phyloP scores from a whole-genome alignment of 2,113 vertebrate species.

The Malurus elegans region DNA sequence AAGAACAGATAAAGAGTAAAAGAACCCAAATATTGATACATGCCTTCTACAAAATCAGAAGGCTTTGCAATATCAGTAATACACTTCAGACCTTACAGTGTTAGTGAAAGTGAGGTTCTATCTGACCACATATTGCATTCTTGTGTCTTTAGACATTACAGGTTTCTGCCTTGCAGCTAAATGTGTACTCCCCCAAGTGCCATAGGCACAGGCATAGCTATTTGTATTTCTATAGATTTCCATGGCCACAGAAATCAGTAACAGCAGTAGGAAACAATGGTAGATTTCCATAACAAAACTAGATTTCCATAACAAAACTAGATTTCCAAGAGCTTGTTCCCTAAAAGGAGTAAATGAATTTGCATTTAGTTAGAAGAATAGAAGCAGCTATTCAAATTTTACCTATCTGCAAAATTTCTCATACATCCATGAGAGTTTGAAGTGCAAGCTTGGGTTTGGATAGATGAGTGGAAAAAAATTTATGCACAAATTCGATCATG shows the following conservation, averaged over 20 bases:
- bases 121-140: not conserved
- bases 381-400: not conserved
- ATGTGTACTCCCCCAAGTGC: not conserved
- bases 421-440: not conserved
- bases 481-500: not conserved
- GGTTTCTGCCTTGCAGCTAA: not conserved
- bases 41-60: not conserved
- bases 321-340: not conserved
- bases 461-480: not conserved
- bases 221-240: conserved; percentile 32
- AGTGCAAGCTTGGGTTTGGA: not conserved
- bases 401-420: not conserved
- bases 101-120: not conserved
- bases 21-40: not conserved
- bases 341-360: not conserved
- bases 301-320: conserved; percentile 18
- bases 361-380: not conserved
- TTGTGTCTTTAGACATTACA: not conserved
- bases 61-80: not conserved
- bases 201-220: not conserved
- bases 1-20: not conserved
- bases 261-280: conserved; percentile 19
- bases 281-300: conserved; percentile 54
- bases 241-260: conserved; percentile 10
- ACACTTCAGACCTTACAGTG: not conserved